These are phyloP conservation scores for Ariopsis seemanni DNA, from an alignment of 2,113 vertebrate species.

Conservation along the genomic window DNA sequence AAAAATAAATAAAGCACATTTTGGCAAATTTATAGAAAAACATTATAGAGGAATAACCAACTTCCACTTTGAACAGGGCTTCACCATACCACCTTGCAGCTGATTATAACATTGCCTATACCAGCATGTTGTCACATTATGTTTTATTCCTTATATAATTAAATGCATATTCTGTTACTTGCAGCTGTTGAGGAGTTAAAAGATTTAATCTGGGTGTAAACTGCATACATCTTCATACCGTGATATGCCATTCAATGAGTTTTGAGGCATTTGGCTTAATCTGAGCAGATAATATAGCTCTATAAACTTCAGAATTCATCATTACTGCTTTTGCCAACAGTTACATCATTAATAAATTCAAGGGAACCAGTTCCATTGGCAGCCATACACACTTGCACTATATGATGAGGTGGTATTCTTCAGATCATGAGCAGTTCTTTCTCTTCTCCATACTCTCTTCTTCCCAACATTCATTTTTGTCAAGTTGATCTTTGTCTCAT, in stretches of 20 bases:
- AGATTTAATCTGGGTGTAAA: not conserved
- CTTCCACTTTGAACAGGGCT: too few relatives aligned
- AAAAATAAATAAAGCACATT: too few relatives aligned
- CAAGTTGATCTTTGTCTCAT: not conserved
- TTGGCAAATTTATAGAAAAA: too few relatives aligned
- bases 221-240: too few relatives aligned
- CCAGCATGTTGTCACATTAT: not conserved
- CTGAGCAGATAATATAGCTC: not conserved
- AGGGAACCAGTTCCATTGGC: not conserved
- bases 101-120: too few relatives aligned
- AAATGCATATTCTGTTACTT: not conserved
- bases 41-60: too few relatives aligned
- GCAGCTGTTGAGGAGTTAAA: not conserved
- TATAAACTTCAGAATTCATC: not conserved
- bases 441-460: not conserved
- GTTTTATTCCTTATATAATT: not conserved
- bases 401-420: not conserved
- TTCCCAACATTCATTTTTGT: not conserved
- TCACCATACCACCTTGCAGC: too few relatives aligned
- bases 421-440: not conserved
- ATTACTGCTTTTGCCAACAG: not conserved
- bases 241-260: not conserved
- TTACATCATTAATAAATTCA: not conserved
- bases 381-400: not conserved
- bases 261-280: not conserved